Evolutionary conservation across 1,140 invertebrate genomes (phyloP).

Genomic region (Tribolium castaneum): DNA sequence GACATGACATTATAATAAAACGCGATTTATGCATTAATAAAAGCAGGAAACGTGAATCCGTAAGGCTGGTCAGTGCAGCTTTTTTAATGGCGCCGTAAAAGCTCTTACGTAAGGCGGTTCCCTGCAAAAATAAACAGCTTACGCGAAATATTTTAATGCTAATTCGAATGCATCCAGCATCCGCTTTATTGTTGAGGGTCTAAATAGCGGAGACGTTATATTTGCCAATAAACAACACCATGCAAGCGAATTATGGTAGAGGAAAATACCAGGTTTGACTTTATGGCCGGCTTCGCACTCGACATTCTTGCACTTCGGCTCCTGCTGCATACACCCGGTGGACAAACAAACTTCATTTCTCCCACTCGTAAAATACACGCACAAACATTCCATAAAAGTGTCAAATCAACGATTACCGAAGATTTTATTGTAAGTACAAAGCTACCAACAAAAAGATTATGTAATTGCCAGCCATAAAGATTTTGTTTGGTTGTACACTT

Average conservation of each 20-base stretch:
- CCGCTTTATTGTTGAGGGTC: constrained; percentile 28
- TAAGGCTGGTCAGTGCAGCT: constrained; percentile 10
- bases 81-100: constrained; percentile 14
- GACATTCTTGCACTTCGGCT: neutral
- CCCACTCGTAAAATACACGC: neutral
- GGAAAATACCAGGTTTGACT: neutral
- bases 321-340: neutral
- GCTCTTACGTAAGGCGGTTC: constrained; percentile 10
- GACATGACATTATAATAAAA: constrained; percentile 15
- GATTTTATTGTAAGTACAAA: neutral
- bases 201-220: constrained; percentile 16
- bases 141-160: constrained; percentile 21
- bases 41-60: constrained; percentile 18
- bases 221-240: constrained; percentile 17
- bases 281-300: constrained; percentile 3
- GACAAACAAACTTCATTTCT: neutral
- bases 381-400: neutral
- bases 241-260: neutral
- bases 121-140: constrained; percentile 19
- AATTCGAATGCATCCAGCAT: constrained; percentile 25
- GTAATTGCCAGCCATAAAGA: neutral
- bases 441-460: neutral
- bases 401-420: neutral
- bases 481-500: neutral
- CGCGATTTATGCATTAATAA: constrained; percentile 21